Conservation (phyloP, 2,888 invertebrate genomes). For the Frankliniella fusca region DNA sequence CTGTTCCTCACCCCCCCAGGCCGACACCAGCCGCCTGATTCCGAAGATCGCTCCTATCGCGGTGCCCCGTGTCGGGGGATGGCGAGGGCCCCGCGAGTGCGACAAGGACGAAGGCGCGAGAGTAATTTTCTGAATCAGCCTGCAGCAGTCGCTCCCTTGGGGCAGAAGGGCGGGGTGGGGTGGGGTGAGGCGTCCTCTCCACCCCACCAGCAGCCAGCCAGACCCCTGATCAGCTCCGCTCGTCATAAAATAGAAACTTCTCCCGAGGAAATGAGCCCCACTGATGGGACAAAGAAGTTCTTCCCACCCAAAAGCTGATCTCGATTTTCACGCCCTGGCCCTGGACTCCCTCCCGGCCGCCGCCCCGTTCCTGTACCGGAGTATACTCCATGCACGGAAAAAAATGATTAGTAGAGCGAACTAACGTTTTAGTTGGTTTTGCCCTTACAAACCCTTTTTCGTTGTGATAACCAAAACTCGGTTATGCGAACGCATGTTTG, state of each 20-base stretch:
- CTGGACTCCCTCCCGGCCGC: background rate
- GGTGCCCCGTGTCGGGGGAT: too few species aligned
- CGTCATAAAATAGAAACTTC: slow-evolving; percentile 10
- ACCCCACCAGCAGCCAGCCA: background rate
- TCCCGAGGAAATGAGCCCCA: slow-evolving; percentile 5
- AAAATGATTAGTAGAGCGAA: too few species aligned
- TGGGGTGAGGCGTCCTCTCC: background rate
- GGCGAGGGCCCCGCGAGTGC: too few species aligned
- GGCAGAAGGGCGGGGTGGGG: background rate
- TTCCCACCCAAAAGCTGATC: background rate
- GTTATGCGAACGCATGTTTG: too few species aligned
- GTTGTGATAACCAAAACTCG: too few species aligned
- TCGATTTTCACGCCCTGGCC: background rate
- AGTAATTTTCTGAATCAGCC: background rate
- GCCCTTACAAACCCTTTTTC: too few species aligned
- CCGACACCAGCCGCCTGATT: background rate
- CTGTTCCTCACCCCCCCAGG: background rate
- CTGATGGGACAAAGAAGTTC: slow-evolving; percentile 8
- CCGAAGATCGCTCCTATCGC: too few species aligned
- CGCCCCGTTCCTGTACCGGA: too few species aligned
- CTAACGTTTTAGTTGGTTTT: too few species aligned
- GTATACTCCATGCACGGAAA: too few species aligned
- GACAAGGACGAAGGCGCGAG: too few species aligned
- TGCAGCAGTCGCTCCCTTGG: background rate
- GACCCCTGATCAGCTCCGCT: background rate